Base-by-base conservation (phyloP, 2,113 vertebrate genomes). In the Urocitellus parryii region DNA sequence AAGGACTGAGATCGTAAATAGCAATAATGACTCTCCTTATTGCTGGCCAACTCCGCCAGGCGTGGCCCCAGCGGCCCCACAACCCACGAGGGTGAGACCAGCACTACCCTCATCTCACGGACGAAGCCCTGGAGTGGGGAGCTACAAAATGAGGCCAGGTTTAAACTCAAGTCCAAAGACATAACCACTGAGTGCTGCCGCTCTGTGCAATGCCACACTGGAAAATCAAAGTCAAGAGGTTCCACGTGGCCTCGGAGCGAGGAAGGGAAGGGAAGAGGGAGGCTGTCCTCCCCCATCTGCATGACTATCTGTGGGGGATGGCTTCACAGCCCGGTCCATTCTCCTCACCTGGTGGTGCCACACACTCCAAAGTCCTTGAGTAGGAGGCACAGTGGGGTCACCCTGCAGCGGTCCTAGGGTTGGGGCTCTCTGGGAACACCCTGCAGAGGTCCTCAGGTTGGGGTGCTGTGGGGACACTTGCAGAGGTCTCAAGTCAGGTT, bases 141-240 rank as follows among this genome's bases (percentile, higher is more conserved):
- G 73, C 53, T 65, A 0, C 2, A 0, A 56, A 53, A 5, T 2
- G 56, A n/a, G 27, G 63, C n/a, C 61, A 34, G 25, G 61, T 4
- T 37, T 11, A 53, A 65, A 45, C 77, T 18, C 24, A 42, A 45
- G 58, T 8, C 48, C 48, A 17, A 20, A 65, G 9, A 7, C 22
- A 1, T 17, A 2, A 39, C 10, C 74, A 7, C 22, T 4, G 22
- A 24, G 7, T 18, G 17, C 2, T 0, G 70, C 39, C 12, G 61
- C 18, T 61, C 56, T 27, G 13, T 11, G 1, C 24, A 27, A 58
- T 24, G 8, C 18, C 18, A 13, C 2, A 37, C 14, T 51, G 73
- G 61, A 25, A 63, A 51, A 4, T 18, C 9, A 70, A 32, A 79
- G 67, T 34, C 51, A 65, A 53, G 3, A 32, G 4, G 5, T 5